Percentiles rank a stretch among this genome's conserved stretches.
phyloP scores from a whole-genome alignment of 2,113 vertebrate genomes.

The Microcebus ravelobensis region DNA sequence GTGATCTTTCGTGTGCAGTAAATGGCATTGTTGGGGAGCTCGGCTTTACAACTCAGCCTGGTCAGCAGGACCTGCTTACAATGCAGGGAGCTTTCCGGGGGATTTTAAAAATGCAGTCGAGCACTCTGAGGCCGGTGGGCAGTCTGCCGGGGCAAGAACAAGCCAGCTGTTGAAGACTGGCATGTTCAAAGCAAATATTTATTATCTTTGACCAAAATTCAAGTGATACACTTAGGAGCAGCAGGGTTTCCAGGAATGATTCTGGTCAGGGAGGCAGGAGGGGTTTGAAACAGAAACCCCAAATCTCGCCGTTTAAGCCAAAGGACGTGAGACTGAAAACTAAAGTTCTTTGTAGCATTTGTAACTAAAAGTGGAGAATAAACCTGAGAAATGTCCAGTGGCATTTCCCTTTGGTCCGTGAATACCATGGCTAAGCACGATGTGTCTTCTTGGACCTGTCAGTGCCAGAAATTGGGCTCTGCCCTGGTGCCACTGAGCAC shows the following conservation, averaged over 20 bases:
- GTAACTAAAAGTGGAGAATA: not conserved
- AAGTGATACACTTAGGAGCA: not conserved
- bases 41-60: constrained; percentile 40
- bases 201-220: constrained; percentile 51
- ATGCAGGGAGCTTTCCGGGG: constrained; percentile 61
- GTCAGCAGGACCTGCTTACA: constrained; percentile 64
- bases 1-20: constrained; percentile 69
- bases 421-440: rapidly evolving
- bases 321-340: not conserved
- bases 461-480: not conserved
- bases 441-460: not conserved
- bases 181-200: constrained; percentile 23
- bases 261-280: not conserved
- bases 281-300: not conserved
- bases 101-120: constrained; percentile 51
- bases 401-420: not conserved
- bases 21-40: constrained; percentile 59
- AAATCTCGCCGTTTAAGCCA: not conserved
- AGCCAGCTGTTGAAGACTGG: not conserved
- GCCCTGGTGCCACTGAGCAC: not conserved
- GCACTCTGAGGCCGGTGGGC: not conserved
- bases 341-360: not conserved
- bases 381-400: rapidly evolving
- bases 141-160: not conserved
- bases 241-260: not conserved